phyloP scores from a whole-genome alignment of 2,888 invertebrate species.

The Idaea aversata region DNA sequence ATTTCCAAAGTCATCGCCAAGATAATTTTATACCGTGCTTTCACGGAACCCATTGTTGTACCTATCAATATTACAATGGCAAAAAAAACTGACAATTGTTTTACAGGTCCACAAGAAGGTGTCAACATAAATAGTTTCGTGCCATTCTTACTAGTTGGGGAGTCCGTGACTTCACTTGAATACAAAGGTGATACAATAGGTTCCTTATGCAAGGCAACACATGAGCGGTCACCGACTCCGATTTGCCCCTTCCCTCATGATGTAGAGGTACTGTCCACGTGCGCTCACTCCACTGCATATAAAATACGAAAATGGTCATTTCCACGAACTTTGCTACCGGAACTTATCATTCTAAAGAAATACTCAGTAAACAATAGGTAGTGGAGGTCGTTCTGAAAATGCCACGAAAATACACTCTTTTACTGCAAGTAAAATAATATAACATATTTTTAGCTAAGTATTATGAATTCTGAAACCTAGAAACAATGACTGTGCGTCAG shows the following conservation, averaged over 20 bases:
- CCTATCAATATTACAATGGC: conserved; percentile 59
- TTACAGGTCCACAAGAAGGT: conserved; percentile 55
- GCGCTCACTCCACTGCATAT: conserved; percentile 49
- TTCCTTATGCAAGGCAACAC: conserved; percentile 68
- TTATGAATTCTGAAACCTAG: too few relatives aligned
- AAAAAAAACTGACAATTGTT: conserved; percentile 62
- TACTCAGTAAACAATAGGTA: conserved; percentile 20
- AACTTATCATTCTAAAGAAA: conserved; percentile 43
- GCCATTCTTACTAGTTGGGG: conserved; percentile 67
- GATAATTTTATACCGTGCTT: conserved; percentile 42
- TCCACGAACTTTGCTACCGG: conserved; percentile 65
- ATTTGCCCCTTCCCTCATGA: conserved; percentile 29
- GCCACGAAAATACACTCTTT: neutral
- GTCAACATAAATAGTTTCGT: conserved; percentile 71
- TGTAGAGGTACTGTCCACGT: conserved; percentile 45
- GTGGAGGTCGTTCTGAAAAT: neutral
- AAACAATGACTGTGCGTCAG: too few relatives aligned
- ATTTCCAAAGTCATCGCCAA: conserved; percentile 11
- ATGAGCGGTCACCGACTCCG: conserved; percentile 68
- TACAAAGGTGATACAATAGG: conserved; percentile 62
- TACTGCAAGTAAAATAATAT: neutral
- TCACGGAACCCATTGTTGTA: conserved; percentile 43
- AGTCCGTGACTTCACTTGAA: conserved; percentile 63
- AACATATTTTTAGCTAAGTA: neutral
- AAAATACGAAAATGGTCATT: conserved; percentile 70